A percentile compares a stretch with the other conserved stretches of the same genome.
phyloP scores from a whole-genome alignment of 2,888 invertebrate species.

The Melanostoma mellinum region DNA sequence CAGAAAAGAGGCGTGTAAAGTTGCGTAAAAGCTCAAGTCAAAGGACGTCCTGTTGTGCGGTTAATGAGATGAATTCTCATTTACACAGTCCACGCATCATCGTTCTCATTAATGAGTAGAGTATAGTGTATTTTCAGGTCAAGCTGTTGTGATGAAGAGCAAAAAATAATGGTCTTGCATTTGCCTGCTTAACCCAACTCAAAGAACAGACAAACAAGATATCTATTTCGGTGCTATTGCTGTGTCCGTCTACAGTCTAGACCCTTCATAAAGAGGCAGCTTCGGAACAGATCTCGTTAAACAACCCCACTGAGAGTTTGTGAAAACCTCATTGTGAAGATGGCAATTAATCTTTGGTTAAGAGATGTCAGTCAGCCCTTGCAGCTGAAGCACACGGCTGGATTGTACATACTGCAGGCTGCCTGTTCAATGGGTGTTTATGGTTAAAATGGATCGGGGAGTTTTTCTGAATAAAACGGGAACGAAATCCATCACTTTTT shows the following conservation, averaged over 20 bases:
- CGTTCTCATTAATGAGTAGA: slow-evolving; percentile 39
- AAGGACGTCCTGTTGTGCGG: not conserved
- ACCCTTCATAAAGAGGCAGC: slow-evolving; percentile 19
- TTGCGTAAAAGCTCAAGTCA: slow-evolving; percentile 9
- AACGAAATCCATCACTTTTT: no score
- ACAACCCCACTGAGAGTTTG: slow-evolving; percentile 14
- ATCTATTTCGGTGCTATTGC: slow-evolving; percentile 10
- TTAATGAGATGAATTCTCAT: slow-evolving; percentile 45
- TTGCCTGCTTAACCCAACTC: not conserved
- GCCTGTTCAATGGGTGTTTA: no score
- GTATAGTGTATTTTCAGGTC: slow-evolving; percentile 43
- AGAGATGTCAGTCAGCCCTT: slow-evolving; percentile 46
- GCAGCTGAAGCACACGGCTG: slow-evolving; percentile 7
- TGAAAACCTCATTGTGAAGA: slow-evolving; percentile 20
- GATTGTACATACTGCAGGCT: no score
- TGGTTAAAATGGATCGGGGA: no score
- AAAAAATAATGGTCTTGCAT: slow-evolving; percentile 26
- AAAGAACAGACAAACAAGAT: not conserved
- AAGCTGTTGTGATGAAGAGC: slow-evolving; percentile 22
- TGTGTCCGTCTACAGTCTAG: slow-evolving; percentile 18
- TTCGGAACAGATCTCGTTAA: slow-evolving; percentile 11
- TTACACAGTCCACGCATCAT: slow-evolving; percentile 29
- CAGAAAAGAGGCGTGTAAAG: not conserved
- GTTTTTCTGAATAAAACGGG: no score
- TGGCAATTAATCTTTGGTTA: slow-evolving; percentile 59